These are phyloP conservation scores for Caenorhabditis sinica DNA, from an alignment of 2,888 invertebrate genomes.

Conservation along the genomic window DNA sequence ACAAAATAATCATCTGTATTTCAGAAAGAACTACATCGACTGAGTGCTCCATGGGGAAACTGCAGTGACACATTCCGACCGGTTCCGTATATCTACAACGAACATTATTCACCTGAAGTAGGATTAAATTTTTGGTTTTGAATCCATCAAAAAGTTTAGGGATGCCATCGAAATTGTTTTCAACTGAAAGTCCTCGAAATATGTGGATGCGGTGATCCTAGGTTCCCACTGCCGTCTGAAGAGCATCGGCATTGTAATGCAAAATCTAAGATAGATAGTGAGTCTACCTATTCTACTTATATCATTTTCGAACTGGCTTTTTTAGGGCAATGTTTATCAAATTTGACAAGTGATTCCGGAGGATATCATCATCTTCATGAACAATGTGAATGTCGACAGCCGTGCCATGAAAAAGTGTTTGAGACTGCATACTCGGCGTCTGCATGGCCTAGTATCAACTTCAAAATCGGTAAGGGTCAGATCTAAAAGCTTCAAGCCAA, in stretches of 20 bases:
- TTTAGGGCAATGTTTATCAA: slow-evolving; percentile 78
- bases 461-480: slow-evolving; percentile 77
- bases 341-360: slow-evolving; percentile 78
- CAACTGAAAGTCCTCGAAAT: slow-evolving; percentile 80
- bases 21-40: slow-evolving; percentile 82
- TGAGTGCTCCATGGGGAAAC: slow-evolving; percentile 82
- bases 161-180: slow-evolving; percentile 62
- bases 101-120: slow-evolving; percentile 83
- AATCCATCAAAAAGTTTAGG: slow-evolving; percentile 38
- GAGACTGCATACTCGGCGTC: slow-evolving; percentile 84
- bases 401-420: slow-evolving; percentile 82
- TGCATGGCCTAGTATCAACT: slow-evolving; percentile 83
- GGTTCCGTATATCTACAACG: slow-evolving; percentile 82
- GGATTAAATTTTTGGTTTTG: not conserved
- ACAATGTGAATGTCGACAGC: slow-evolving; percentile 77
- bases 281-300: too few relatives aligned
- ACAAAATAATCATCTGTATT: slow-evolving; percentile 30
- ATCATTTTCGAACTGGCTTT: not conserved
- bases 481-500: not conserved
- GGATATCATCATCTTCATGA: slow-evolving; percentile 81
- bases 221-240: slow-evolving; percentile 82
- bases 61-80: slow-evolving; percentile 83
- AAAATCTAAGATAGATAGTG: slow-evolving; percentile 73
- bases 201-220: slow-evolving; percentile 83
- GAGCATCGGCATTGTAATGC: slow-evolving; percentile 78